These are phyloP conservation scores for Drymodes brunneopygia DNA, from an alignment of 2,113 vertebrate species.

Conservation along the genomic window DNA sequence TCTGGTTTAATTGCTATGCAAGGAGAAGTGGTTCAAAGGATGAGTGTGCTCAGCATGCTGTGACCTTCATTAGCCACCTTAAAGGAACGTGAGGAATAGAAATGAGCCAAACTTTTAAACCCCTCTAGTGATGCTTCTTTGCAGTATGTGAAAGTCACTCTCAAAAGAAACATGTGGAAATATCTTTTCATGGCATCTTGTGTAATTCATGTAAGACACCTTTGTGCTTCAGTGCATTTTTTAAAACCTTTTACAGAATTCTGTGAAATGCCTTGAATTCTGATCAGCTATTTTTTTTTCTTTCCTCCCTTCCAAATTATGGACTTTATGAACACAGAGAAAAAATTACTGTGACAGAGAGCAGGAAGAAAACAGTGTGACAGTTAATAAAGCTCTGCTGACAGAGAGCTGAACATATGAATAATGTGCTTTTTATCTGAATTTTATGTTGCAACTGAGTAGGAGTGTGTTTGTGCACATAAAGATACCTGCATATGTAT, in stretches of 20 bases:
- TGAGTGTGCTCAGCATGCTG: not conserved
- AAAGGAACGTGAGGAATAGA: not conserved
- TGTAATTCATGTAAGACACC: not conserved
- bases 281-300: not conserved
- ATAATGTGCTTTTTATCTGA: not conserved
- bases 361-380: not conserved
- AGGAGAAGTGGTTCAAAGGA: slow-evolving; percentile 16
- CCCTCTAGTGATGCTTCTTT: not conserved
- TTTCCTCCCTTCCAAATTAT: not conserved
- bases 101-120: not conserved
- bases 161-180: not conserved
- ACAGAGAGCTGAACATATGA: not conserved
- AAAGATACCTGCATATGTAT: not conserved
- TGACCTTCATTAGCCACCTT: not conserved
- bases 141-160: not conserved
- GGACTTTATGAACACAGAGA: not conserved
- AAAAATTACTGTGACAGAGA: not conserved
- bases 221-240: not conserved
- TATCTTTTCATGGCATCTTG: not conserved
- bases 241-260: not conserved
- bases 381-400: not conserved
- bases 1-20: slow-evolving; percentile 18
- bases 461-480: not conserved
- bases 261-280: not conserved
- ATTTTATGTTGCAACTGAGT: not conserved